phyloP scores from a whole-genome alignment of 2,797 vertebrate species.

The Orientallactaga sibirica region DNA sequence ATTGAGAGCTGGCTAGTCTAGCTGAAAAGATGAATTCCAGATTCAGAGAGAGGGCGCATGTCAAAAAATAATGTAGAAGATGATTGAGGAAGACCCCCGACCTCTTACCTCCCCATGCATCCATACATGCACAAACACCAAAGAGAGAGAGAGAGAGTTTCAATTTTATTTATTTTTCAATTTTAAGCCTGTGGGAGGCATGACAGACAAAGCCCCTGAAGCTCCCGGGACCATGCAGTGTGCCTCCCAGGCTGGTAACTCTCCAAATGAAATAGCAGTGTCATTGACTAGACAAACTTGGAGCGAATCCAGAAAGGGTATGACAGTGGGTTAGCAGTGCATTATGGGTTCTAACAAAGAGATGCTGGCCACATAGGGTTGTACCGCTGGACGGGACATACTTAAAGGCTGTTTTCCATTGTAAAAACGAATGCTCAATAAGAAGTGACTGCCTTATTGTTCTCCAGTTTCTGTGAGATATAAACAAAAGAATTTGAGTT shows the following conservation, averaged over 20 bases:
- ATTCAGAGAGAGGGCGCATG: too few species aligned
- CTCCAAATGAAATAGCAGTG: not conserved
- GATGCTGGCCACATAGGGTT: not conserved
- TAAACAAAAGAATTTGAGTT: conserved; percentile 34
- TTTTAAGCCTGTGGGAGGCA: not conserved
- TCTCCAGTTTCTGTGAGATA: not conserved
- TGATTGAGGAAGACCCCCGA: too few species aligned
- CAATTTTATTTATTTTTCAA: not conserved
- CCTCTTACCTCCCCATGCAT: too few species aligned
- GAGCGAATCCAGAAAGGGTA: not conserved
- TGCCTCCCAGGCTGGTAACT: not conserved
- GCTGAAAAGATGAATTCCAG: too few species aligned
- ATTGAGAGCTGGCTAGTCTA: too few species aligned
- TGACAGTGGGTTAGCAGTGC: not conserved
- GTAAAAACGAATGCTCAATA: not conserved
- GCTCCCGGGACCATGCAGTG: rapidly evolving
- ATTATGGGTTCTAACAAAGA: not conserved
- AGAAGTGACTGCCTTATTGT: not conserved
- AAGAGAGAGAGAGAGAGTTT: too few species aligned
- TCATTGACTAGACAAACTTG: not conserved
- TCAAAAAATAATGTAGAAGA: too few species aligned
- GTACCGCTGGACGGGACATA: not conserved
- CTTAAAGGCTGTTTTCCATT: not conserved
- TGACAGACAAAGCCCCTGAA: not conserved
- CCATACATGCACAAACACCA: too few species aligned